Evolutionary conservation across 2,113 vertebrate species (phyloP).

Genomic region (Elachura formosa): DNA sequence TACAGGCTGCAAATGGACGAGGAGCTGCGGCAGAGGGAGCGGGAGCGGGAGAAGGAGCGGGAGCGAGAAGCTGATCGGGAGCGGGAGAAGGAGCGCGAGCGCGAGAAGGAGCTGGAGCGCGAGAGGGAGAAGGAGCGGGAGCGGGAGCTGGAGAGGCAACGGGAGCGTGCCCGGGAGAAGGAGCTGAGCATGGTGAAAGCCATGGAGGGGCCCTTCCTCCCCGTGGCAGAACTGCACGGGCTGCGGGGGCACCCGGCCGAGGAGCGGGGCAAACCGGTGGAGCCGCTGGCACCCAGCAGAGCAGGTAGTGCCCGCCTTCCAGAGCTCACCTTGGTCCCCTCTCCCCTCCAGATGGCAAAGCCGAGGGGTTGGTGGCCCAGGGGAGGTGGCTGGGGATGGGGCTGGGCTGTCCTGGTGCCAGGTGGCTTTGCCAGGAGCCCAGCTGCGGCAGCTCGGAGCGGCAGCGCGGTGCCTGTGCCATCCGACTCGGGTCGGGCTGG

Average conservation of each 20-base stretch:
- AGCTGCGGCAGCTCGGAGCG: neutral
- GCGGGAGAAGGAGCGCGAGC: conserved; percentile 77
- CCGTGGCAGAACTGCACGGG: conserved; percentile 79
- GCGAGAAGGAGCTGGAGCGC: conserved; percentile 75
- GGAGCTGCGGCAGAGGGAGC: conserved; percentile 86
- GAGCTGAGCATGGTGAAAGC: conserved; percentile 88
- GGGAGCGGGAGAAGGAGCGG: conserved; percentile 80
- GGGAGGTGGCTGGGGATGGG: neutral
- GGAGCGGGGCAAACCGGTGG: conserved; percentile 81
- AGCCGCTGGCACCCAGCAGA: conserved; percentile 85
- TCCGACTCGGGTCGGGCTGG: neutral
- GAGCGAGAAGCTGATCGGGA: too few relatives aligned
- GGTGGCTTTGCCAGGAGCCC: neutral
- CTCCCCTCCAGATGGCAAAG: conserved; percentile 24
- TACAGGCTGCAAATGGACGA: conserved; percentile 92
- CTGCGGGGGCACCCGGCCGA: conserved; percentile 78
- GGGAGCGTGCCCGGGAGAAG: conserved; percentile 87
- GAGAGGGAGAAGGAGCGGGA: conserved; percentile 80
- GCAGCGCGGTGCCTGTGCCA: neutral
- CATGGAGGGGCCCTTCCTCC: conserved; percentile 87
- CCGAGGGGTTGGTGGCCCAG: accelerated
- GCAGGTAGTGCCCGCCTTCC: conserved; percentile 70
- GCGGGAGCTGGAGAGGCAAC: conserved; percentile 81
- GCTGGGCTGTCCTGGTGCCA: neutral
- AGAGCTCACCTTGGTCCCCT: neutral